Conservation (phyloP, 2,797 vertebrate genomes). For the Babyrousa celebensis region DNA sequence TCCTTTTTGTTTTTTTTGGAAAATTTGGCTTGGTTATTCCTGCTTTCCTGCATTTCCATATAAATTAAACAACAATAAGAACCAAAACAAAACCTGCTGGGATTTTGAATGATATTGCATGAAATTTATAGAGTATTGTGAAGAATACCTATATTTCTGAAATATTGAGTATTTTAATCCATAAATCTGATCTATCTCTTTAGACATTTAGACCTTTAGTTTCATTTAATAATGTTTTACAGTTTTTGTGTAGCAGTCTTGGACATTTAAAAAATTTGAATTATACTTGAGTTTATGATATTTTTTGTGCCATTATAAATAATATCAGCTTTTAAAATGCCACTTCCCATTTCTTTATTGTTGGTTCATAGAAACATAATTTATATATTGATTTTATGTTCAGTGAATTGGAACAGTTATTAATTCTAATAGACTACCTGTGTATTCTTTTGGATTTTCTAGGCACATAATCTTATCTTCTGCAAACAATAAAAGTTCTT, state of each 20-base stretch:
- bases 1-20: no score
- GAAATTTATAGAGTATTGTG: neutral
- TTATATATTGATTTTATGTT: neutral
- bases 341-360: neutral
- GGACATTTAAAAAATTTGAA: neutral
- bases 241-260: neutral
- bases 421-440: neutral
- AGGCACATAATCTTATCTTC: neutral
- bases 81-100: no score
- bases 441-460: neutral
- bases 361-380: neutral
- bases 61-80: no score
- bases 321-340: neutral
- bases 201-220: neutral
- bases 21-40: no score
- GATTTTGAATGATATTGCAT: neutral
- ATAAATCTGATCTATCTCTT: neutral
- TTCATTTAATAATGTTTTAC: neutral
- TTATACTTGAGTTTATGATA: neutral
- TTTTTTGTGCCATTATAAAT: neutral
- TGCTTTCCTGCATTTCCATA: no score
- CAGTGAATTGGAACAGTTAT: neutral
- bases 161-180: slow-evolving; percentile 11
- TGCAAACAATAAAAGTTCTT: neutral
- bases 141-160: neutral